phyloP scores from a whole-genome alignment of 2,797 vertebrate genomes.

The Halcyon badia region DNA sequence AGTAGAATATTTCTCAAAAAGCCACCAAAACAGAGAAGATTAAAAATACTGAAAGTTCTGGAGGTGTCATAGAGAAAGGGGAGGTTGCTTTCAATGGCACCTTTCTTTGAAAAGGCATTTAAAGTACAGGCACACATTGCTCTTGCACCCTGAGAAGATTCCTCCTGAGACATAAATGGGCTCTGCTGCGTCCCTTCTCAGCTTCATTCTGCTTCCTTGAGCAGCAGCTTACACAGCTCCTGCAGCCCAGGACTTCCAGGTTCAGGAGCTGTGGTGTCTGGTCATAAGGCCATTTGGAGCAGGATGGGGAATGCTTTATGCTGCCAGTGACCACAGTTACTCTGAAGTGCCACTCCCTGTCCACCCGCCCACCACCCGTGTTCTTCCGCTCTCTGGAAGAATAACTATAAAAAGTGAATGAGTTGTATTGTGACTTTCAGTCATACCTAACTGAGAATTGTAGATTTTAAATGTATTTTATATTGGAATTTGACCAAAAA shows the following conservation, averaged over 20 bases:
- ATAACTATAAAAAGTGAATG: not conserved
- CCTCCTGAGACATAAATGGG: fast-evolving
- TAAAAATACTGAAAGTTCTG: not conserved
- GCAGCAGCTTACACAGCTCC: not conserved
- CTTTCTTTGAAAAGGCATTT: not conserved
- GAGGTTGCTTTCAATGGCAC: not conserved
- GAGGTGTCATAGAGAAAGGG: not conserved
- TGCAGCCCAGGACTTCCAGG: not conserved
- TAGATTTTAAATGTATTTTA: not conserved
- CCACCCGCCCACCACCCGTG: too few species aligned
- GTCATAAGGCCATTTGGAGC: not conserved
- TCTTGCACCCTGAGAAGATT: not conserved
- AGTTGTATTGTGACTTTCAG: not conserved
- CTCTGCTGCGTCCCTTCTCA: fast-evolving
- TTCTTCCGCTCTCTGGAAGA: not conserved
- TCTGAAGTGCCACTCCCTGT: fast-evolving
- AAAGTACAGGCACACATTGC: not conserved
- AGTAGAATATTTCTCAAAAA: not conserved
- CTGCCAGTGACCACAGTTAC: not conserved
- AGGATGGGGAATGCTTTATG: not conserved
- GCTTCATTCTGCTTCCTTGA: not conserved
- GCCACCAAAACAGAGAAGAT: not conserved
- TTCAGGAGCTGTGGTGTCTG: not conserved
- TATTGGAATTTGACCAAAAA: not conserved
- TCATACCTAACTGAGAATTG: not conserved